Percentiles rank a stretch among this genome's conserved stretches.
phyloP scores from a whole-genome alignment of 2,113 vertebrate genomes.

The Datnioides undecimradiatus region DNA sequence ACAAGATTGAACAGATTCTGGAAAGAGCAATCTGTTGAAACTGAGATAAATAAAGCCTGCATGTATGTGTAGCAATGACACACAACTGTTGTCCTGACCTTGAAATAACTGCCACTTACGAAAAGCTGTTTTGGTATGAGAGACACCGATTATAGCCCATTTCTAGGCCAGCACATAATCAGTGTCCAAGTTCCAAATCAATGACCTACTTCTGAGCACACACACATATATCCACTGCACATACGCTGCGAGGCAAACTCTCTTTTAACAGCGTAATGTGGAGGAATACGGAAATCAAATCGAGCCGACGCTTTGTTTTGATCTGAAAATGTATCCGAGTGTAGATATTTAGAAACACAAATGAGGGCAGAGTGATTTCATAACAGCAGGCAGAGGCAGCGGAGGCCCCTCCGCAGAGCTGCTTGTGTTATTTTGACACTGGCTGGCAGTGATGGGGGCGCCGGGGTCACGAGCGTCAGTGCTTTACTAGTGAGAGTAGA shows the following conservation, averaged over 20 bases:
- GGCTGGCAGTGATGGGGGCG: constrained; percentile 53
- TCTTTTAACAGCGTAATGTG: constrained; percentile 64
- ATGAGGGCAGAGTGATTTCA: constrained; percentile 59
- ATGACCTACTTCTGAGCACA: constrained; percentile 82
- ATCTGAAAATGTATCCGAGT: constrained; percentile 52
- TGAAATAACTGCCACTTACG: constrained; percentile 78
- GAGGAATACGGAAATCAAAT: constrained; percentile 59
- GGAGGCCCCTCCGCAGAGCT: constrained; percentile 39
- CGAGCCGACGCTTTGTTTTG: constrained; percentile 61
- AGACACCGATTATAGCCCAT: constrained; percentile 81
- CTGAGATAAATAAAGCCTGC: constrained; percentile 41
- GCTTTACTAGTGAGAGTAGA: constrained; percentile 60
- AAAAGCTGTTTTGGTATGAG: constrained; percentile 81
- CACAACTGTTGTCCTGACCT: constrained; percentile 78
- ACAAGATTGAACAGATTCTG: constrained; percentile 51
- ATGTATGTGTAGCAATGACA: constrained; percentile 39
- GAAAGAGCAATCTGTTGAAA: constrained; percentile 36
- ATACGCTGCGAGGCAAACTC: constrained; percentile 71
- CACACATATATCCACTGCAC: constrained; percentile 60
- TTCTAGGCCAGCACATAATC: constrained; percentile 84
- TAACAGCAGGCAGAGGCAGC: constrained; percentile 56
- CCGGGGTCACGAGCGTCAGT: constrained; percentile 48
- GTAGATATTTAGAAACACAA: constrained; percentile 46
- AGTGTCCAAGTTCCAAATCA: constrained; percentile 84
- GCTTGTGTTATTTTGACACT: constrained; percentile 66